Percentiles rank a stretch among this genome's conserved stretches.
Conservation (phyloP, 2,113 vertebrate genomes). For the Cyphomyrus discorhynchus region DNA sequence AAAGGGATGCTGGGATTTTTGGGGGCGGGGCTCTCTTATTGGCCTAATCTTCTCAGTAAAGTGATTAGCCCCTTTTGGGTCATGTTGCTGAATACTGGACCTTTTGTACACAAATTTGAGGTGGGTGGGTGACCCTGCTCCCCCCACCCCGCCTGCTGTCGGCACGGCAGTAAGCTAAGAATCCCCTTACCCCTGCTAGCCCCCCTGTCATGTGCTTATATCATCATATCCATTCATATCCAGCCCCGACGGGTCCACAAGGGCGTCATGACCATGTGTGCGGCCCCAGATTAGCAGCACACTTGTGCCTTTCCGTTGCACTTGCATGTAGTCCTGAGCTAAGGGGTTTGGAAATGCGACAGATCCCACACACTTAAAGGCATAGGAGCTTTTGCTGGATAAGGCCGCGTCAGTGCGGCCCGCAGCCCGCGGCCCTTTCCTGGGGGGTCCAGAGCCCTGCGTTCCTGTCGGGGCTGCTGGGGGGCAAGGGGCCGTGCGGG, state of each 20-base stretch:
- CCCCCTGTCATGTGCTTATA: not conserved
- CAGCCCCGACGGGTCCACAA: not conserved
- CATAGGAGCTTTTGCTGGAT: not conserved
- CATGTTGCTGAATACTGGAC: not conserved
- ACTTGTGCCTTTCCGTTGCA: not conserved
- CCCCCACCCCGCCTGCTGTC: not conserved
- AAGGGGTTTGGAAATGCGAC: not conserved
- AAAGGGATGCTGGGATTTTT: constrained; percentile 1
- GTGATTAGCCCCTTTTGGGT: constrained; percentile 2
- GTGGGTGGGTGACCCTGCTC: not conserved
- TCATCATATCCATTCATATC: not conserved
- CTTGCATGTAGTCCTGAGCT: not conserved
- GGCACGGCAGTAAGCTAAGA: not conserved
- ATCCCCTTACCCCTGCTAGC: not conserved
- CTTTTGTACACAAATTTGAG: not conserved
- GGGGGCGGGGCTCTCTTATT: not conserved
- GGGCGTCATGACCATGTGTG: not conserved
- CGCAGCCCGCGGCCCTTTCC: not conserved
- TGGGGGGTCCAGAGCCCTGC: not conserved
- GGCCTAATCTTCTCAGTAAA: not conserved
- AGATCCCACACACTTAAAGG: not conserved
- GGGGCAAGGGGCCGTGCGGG: too few species aligned
- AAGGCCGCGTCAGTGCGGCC: not conserved
- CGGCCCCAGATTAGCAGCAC: not conserved
- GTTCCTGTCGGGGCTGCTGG: not conserved